phyloP scores from a whole-genome alignment of 1,140 invertebrate species.

The Eurosta solidaginis region DNA sequence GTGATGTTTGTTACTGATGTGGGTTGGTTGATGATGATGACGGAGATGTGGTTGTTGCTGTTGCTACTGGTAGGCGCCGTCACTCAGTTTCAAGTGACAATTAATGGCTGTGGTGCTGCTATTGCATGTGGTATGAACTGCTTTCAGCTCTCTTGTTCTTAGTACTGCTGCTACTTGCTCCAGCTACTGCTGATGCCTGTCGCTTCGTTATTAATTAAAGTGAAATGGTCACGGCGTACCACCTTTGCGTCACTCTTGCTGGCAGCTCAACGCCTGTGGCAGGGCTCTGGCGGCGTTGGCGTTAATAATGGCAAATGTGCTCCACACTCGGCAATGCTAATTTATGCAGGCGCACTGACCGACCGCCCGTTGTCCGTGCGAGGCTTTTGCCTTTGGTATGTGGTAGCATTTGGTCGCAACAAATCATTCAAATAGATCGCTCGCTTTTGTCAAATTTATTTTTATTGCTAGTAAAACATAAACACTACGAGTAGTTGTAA shows the following conservation, averaged over 20 bases:
- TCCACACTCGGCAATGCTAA: background rate
- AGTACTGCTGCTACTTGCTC: background rate
- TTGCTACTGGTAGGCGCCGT: conserved; percentile 5
- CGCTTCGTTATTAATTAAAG: background rate
- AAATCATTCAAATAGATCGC: conserved; percentile 24
- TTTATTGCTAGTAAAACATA: background rate
- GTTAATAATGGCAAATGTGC: background rate
- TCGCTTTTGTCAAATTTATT: conserved; percentile 23
- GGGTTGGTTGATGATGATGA: background rate
- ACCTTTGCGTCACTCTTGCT: background rate
- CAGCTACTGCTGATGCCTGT: background rate
- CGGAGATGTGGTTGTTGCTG: background rate
- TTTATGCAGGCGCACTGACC: background rate
- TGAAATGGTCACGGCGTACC: conserved; percentile 4
- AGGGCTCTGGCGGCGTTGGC: background rate
- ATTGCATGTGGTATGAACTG: background rate
- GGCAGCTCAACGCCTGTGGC: background rate
- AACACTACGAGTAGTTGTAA: too few species aligned
- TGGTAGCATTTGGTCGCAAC: conserved; percentile 13
- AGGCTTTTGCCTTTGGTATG: background rate
- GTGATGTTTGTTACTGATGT: background rate
- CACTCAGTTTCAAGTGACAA: conserved; percentile 15
- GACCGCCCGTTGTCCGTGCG: background rate
- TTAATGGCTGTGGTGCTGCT: background rate
- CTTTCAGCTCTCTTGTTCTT: background rate